phyloP scores from a whole-genome alignment of 2,113 vertebrate genomes.

The Salvelinus sp. region DNA sequence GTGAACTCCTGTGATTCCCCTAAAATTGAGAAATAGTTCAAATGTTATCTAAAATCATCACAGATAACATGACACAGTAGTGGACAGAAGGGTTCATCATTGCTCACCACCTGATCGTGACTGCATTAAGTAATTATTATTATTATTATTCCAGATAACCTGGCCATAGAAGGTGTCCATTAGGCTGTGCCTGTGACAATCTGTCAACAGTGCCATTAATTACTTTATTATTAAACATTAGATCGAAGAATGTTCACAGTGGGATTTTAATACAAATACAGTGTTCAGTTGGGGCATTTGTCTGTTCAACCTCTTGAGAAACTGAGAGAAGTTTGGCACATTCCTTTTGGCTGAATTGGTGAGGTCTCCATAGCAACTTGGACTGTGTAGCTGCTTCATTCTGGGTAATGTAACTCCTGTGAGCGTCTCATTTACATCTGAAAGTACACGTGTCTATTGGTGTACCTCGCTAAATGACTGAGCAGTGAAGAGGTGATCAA shows the following conservation, averaged over 20 bases:
- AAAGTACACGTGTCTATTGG: not conserved
- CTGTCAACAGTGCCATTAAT: not conserved
- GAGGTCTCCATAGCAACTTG: conserved; percentile 9
- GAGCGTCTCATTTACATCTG: not conserved
- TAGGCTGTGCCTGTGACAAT: not conserved
- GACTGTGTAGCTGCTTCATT: not conserved
- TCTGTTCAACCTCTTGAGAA: conserved; percentile 1
- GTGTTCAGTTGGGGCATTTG: not conserved
- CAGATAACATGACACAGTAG: not conserved
- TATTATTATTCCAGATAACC: not conserved
- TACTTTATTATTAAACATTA: not conserved
- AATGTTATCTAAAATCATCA: not conserved
- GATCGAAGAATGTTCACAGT: conserved; percentile 5
- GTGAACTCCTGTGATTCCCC: too few species aligned
- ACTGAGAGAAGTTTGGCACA: not conserved
- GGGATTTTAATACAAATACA: conserved; percentile 1
- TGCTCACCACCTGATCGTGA: not conserved
- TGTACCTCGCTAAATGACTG: not conserved
- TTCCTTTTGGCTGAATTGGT: too few species aligned
- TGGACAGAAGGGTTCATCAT: not conserved
- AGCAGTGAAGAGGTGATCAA: not conserved
- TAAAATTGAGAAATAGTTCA: too few species aligned
- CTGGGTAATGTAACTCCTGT: not conserved
- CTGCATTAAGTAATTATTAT: not conserved
- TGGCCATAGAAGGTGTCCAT: not conserved